These are phyloP conservation scores for Antennarius striatus DNA, from an alignment of 2,113 vertebrate genomes.

Conservation along the genomic window DNA sequence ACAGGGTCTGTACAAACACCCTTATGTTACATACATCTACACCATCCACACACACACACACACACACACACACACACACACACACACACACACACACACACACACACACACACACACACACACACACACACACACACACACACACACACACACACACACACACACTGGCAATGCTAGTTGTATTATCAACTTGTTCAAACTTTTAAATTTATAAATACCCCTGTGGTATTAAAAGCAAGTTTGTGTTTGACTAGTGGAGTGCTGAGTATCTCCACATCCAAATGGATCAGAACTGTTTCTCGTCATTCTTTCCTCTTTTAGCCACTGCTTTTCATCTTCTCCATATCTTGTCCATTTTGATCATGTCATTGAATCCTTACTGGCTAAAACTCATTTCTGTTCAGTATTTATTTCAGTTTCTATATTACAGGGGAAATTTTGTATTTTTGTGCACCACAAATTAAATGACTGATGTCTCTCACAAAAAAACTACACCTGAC, in stretches of 20 bases:
- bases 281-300: constrained; percentile 28
- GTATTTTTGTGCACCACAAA: background rate
- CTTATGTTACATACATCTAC: background rate
- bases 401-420: too few species aligned
- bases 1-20: background rate
- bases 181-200: constrained; percentile 24
- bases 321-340: constrained; percentile 15
- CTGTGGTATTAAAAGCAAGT: constrained; percentile 42
- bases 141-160: constrained; percentile 11
- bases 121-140: background rate
- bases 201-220: constrained; percentile 54
- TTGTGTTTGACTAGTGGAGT: constrained; percentile 39
- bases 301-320: constrained; percentile 9
- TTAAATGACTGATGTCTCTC: background rate
- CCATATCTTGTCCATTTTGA: background rate
- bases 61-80: constrained; percentile 15
- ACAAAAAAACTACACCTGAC: background rate
- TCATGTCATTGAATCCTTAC: background rate
- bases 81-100: constrained; percentile 14
- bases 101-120: constrained; percentile 8
- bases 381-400: background rate
- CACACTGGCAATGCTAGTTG: constrained; percentile 24
- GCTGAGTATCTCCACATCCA: constrained; percentile 29
- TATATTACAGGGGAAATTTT: too few species aligned
- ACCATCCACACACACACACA: background rate